These are phyloP conservation scores for Drosophila subobscura DNA, from an alignment of 1,140 invertebrate species.

Conservation along the genomic window DNA sequence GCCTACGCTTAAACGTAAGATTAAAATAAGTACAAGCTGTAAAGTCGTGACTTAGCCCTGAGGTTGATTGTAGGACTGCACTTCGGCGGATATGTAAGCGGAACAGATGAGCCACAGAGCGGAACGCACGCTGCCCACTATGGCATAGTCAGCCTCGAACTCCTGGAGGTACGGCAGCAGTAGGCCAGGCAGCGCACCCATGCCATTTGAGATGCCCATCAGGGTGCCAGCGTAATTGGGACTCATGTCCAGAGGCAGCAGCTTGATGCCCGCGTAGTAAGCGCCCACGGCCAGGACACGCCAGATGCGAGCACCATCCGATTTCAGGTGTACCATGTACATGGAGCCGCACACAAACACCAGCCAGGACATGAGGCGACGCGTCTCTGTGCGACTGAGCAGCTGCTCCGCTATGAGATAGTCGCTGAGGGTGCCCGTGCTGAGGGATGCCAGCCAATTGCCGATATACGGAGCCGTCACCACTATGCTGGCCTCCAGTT, in stretches of 20 bases:
- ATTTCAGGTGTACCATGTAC: constrained; percentile 84
- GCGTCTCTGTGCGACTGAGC: constrained; percentile 85
- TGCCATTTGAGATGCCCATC: constrained; percentile 90
- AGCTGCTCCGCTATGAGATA: constrained; percentile 53
- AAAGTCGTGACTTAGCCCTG: constrained; percentile 7
- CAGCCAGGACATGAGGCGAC: constrained; percentile 84
- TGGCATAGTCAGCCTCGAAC: constrained; percentile 39
- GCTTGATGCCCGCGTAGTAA: constrained; percentile 88
- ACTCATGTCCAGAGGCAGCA: constrained; percentile 91
- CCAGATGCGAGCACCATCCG: constrained; percentile 19
- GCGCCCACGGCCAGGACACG: constrained; percentile 84
- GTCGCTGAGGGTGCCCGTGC: constrained; percentile 86
- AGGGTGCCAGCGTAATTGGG: constrained; percentile 91
- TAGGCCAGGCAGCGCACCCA: constrained; percentile 43
- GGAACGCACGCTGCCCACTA: constrained; percentile 47
- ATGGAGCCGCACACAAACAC: constrained; percentile 85
- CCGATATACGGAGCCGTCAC: constrained; percentile 41
- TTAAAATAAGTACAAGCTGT: constrained; percentile 31
- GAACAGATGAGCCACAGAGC: constrained; percentile 59
- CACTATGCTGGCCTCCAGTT: constrained; percentile 26
- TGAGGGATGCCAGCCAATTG: constrained; percentile 58
- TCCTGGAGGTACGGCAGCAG: constrained; percentile 48
- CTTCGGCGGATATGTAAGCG: constrained; percentile 60
- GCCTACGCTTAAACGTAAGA: constrained; percentile 37
- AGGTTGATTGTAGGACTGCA: constrained; percentile 55